Percentiles rank a stretch among this genome's conserved stretches.
phyloP scores from a whole-genome alignment of 2,797 vertebrate genomes.

The Notoglanidium macrostoma region DNA sequence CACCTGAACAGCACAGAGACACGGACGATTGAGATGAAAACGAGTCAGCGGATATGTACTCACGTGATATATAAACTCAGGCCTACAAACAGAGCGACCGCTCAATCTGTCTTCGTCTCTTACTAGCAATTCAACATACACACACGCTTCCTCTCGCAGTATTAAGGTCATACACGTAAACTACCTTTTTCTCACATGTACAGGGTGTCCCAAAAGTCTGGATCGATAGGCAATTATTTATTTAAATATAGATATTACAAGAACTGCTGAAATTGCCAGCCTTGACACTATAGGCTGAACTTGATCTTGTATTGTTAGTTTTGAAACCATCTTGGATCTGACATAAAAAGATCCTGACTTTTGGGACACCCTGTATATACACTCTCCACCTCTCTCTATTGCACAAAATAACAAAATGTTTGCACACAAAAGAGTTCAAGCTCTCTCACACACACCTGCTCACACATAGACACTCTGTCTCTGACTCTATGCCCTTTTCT shows the following conservation, averaged over 20 bases:
- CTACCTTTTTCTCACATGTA: neutral
- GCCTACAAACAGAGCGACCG: neutral
- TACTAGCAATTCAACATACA: neutral
- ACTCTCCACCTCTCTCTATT: neutral
- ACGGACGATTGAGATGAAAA: slow-evolving; percentile 18
- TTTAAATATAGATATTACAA: no score
- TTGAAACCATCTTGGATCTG: no score
- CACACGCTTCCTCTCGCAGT: neutral
- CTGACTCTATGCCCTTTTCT: neutral
- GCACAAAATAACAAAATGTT: neutral
- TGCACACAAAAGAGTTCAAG: neutral
- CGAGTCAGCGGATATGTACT: slow-evolving; percentile 5
- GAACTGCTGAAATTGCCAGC: no score
- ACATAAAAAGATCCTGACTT: no score
- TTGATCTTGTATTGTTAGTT: no score
- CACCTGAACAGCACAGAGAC: slow-evolving; percentile 11
- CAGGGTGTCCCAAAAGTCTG: no score
- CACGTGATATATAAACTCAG: neutral
- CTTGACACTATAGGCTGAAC: no score
- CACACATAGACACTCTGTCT: neutral
- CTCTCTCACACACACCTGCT: neutral
- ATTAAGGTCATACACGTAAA: no score
- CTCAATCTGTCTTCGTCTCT: slow-evolving; percentile 5
- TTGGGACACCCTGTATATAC: neutral
- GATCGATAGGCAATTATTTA: no score